Base-by-base conservation (phyloP, 2,113 vertebrate genomes). In the Crocuta crocuta region DNA sequence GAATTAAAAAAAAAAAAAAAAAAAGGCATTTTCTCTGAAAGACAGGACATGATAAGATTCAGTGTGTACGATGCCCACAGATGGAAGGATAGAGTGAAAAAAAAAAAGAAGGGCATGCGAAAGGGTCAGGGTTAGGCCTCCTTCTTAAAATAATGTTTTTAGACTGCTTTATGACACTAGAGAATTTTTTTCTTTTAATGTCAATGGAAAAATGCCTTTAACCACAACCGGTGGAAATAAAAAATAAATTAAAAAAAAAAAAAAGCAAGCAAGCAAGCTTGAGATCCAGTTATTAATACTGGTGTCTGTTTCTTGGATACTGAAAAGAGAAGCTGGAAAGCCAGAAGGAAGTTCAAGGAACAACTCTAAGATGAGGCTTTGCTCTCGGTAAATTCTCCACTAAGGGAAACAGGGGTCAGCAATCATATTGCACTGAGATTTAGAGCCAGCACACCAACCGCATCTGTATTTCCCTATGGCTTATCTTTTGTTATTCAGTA, bases 331-430 rank as follows among this genome's bases (percentile, higher is more conserved):
- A 82, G 81, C 68, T 15, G 71, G 61, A 94, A 80, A 96, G 55
- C 65, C 88, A 94, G 90, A 96, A 98, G 79, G 9, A 97, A 97
- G 81, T 65, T 73, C 79, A 70, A 39, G 0, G 28, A 87, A 39
- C 26, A 43, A 24, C 39, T 86, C 68, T 24, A 86, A 33, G 2
- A 71, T 5, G 7, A 87, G 4, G 21, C 31, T 83, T 76, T 66
- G 53, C 33, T 80, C 24, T 28, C 7, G 63, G 24, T 33, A 96
- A 88, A 79, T 90, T 78, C 35, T 96, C 35, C 53, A 94, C 12
- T 78, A 19, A 55, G 4, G 11, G n/a, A 80, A 97, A 87, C 53
- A 84, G 16, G 7, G 48, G 1, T 1, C 80, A 89, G 28, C 35
- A 94, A 94, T 95, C 26, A 1, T 7, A 68, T 86, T 71, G 19